phyloP scores from a whole-genome alignment of 2,113 vertebrate species.

The Notothenia rossii region DNA sequence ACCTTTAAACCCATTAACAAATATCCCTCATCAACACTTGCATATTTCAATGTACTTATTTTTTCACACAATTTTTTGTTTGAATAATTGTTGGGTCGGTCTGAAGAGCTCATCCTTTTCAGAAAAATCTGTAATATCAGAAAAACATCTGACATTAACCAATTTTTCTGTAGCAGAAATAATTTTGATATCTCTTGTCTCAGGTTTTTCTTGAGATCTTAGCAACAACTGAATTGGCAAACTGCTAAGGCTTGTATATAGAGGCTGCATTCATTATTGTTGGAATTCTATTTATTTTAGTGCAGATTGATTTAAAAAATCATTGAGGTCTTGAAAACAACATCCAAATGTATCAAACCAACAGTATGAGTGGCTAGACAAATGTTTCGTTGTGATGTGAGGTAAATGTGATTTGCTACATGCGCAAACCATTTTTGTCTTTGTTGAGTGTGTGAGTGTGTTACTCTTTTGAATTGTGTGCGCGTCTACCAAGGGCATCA shows the following conservation, averaged over 20 bases:
- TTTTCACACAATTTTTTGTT: neutral
- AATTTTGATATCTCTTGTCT: too few species aligned
- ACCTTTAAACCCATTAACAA: neutral
- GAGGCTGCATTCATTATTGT: neutral
- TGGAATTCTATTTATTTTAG: neutral
- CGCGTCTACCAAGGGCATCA: constrained; percentile 77
- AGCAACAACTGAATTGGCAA: neutral
- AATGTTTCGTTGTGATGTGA: neutral
- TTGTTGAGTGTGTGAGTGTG: constrained; percentile 11
- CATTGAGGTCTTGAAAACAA: too few species aligned
- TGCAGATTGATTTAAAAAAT: neutral
- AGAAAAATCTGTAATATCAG: too few species aligned
- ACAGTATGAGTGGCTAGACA: neutral
- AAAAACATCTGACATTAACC: too few species aligned
- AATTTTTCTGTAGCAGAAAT: too few species aligned
- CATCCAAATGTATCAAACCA: neutral
- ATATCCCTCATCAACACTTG: neutral
- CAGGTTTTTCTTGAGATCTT: neutral
- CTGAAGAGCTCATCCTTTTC: too few species aligned
- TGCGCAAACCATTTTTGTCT: neutral
- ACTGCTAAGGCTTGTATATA: neutral
- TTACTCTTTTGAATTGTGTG: constrained; percentile 32
- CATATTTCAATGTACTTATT: neutral
- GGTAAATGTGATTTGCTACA: neutral
- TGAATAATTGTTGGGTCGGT: too few species aligned